A percentile compares a stretch with the other conserved stretches of the same genome.
Evolutionary conservation across 2,113 vertebrate genomes (phyloP).

Genomic region (Thermophis baileyi): DNA sequence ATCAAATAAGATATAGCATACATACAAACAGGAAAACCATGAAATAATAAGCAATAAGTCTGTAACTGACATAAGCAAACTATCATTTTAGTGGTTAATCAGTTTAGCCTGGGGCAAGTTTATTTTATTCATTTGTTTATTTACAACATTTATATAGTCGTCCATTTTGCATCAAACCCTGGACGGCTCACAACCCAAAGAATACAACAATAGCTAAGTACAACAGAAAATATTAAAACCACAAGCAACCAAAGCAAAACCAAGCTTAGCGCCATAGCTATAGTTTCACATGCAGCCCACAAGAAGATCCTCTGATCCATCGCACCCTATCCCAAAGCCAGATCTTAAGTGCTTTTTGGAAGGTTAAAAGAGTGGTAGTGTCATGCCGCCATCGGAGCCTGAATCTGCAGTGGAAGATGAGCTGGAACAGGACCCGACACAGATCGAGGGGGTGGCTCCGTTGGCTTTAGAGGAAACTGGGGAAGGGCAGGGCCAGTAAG

Average conservation of each 20-base stretch:
- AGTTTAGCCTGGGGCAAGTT: background rate
- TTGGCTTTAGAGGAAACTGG: too few species aligned
- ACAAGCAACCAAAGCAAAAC: background rate
- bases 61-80: background rate
- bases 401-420: too few species aligned
- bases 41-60: background rate
- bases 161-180: background rate
- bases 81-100: background rate
- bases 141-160: background rate
- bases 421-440: too few species aligned
- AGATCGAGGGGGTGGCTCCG: too few species aligned
- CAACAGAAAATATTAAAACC: background rate
- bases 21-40: background rate
- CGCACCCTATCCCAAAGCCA: background rate
- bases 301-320: background rate
- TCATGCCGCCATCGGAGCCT: too few species aligned
- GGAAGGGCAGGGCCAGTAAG: too few species aligned
- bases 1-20: background rate
- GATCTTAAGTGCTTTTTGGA: background rate
- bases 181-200: background rate
- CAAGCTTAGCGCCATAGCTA: background rate
- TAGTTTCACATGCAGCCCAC: background rate
- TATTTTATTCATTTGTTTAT: background rate
- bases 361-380: background rate
- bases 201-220: background rate